Conservation (phyloP, 2,888 invertebrate species). For the Netelia fuscicornis region DNA sequence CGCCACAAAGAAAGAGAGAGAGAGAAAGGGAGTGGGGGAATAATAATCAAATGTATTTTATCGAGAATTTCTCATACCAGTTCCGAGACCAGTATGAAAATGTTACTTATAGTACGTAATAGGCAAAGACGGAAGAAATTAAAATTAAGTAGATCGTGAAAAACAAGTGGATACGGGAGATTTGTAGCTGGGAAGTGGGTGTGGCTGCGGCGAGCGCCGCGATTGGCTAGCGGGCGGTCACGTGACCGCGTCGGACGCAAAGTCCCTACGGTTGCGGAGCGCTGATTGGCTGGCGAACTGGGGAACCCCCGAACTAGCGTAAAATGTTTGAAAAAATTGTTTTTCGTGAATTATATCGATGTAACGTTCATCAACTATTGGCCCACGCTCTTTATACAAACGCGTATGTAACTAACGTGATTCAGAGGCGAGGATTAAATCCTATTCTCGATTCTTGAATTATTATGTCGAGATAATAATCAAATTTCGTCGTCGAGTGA, state of each 20-base stretch:
- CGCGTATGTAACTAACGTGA: too few species aligned
- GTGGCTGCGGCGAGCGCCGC: background rate
- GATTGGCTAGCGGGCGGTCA: background rate
- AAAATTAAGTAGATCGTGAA: conserved; percentile 5
- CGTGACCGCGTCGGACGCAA: background rate
- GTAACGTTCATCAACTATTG: background rate
- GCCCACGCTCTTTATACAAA: background rate
- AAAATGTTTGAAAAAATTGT: background rate
- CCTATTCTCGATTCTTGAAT: too few species aligned
- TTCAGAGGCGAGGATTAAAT: too few species aligned
- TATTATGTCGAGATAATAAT: too few species aligned
- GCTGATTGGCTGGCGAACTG: background rate
- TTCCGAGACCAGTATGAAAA: conserved; percentile 44
- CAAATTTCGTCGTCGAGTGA: background rate
- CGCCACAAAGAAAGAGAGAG: too few species aligned
- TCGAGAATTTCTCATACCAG: conserved; percentile 40
- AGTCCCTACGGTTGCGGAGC: background rate
- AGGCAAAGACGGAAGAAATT: background rate
- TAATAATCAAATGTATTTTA: conserved; percentile 43
- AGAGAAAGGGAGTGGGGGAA: background rate
- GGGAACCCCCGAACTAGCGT: background rate
- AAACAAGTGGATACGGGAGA: background rate
- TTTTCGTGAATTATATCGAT: background rate
- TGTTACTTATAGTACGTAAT: background rate
- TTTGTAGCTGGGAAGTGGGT: background rate